These are phyloP conservation scores for Takifugu bimaculatus DNA, from an alignment of 2,113 vertebrate genomes.

Conservation along the genomic window DNA sequence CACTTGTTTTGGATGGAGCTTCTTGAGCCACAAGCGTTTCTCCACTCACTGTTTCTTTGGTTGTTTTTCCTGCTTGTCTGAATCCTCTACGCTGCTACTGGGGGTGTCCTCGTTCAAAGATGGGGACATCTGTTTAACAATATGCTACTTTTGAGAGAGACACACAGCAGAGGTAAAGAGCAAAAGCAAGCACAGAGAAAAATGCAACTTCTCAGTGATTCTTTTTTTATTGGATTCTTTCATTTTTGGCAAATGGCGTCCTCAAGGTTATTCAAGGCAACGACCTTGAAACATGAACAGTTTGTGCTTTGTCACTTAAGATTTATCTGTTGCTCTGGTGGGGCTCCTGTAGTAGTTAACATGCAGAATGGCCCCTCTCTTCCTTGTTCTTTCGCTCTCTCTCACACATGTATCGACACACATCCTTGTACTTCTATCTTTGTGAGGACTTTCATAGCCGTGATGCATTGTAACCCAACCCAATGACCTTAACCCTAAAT, in stretches of 20 bases:
- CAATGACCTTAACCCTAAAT: too few relatives aligned
- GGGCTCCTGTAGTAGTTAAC: conserved; percentile 31
- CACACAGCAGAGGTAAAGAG: conserved; percentile 8
- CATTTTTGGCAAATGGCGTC: too few relatives aligned
- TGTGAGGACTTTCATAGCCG: too few relatives aligned
- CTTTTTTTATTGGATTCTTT: too few relatives aligned
- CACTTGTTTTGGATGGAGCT: conserved; percentile 43
- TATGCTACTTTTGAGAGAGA: conserved; percentile 42
- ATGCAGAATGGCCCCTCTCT: conserved; percentile 36
- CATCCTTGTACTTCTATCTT: too few relatives aligned
- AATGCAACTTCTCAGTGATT: too few relatives aligned
- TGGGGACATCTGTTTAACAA: conserved; percentile 58
- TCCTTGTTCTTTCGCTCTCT: conserved; percentile 18
- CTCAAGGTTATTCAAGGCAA: too few relatives aligned
- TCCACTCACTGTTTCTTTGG: conserved; percentile 40
- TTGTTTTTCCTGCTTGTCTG: conserved; percentile 37
- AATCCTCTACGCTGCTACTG: conserved; percentile 51
- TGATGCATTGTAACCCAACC: too few relatives aligned
- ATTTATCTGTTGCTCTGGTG: conserved; percentile 12
- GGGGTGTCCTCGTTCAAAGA: conserved; percentile 44
- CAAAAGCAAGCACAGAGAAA: too few relatives aligned
- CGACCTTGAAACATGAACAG: too few relatives aligned
- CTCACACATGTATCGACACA: conserved; percentile 4
- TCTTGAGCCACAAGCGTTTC: background rate
- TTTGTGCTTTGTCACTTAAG: too few relatives aligned